Base-by-base conservation (phyloP, 2,113 vertebrate genomes). In the Cricetomys ansorgei region DNA sequence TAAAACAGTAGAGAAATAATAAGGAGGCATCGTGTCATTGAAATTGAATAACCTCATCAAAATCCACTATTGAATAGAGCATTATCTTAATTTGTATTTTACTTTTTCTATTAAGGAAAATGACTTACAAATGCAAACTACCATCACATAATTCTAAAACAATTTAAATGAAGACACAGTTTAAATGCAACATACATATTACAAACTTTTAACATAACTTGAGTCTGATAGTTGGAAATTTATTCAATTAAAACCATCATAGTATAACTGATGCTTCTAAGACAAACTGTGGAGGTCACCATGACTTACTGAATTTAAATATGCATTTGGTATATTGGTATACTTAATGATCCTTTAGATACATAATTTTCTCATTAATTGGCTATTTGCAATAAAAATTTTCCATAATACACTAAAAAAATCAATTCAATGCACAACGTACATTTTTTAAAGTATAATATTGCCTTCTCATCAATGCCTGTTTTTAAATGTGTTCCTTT, bases 301-400 rank as follows among this genome's bases (percentile, higher is more conserved):
- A 94, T 93, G 57, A 88, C 67, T 70, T 70, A 37, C 21, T 76
- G 29, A 89, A 70, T 83, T 94, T 92, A 93, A 89, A 80, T 65
- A 93, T 57, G 37, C 34, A 65, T 89, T 95, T 73, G 69, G 48
- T 59, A 86, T 53, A 79, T 76, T 72, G 89, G 31, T 37, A 5
- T 88, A 86, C 57, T 94, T 96, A 95, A 94, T 76, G 45, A 48
- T 50, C 50, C 45, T 45, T 88, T 80, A 3, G 29, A 57, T 75
- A 67, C 3, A 21, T 75, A 92, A 53, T 94, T 31, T 90, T 27
- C 27, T 94, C 12, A 92, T 55, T 69, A 79, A 93, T 73, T 96
- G 23, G 43, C 5, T 55, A 19, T 81, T 93, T 87, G 8, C 3
- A 95, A 83, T 85, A 75, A 6, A 57, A 72, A 50, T 59, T 77